These are phyloP conservation scores for Diuraphis noxia DNA, from an alignment of 1,140 invertebrate species.

Conservation along the genomic window DNA sequence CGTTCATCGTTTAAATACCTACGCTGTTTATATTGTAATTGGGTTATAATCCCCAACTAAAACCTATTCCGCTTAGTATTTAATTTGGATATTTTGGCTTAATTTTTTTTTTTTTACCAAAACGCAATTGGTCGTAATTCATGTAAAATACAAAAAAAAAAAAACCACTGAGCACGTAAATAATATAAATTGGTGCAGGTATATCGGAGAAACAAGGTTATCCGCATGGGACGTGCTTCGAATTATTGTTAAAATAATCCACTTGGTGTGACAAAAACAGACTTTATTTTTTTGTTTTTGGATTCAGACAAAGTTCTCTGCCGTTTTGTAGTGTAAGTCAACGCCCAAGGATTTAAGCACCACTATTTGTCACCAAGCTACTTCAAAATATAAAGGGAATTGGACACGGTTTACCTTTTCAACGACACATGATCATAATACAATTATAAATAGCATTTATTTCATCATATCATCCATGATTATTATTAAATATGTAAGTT, in stretches of 20 bases:
- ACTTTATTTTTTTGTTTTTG: conserved; percentile 17
- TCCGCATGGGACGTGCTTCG: conserved; percentile 42
- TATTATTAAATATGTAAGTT: too few relatives aligned
- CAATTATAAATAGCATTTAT: background rate
- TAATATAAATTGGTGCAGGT: conserved; percentile 52
- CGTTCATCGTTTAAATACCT: background rate
- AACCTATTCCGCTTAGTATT: background rate
- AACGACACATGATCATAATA: background rate
- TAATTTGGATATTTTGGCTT: background rate
- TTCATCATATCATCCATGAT: too few relatives aligned
- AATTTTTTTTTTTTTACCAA: background rate
- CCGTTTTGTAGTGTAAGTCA: conserved; percentile 10
- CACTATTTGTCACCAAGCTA: conserved; percentile 13
- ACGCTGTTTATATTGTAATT: conserved; percentile 23
- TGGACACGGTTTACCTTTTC: background rate
- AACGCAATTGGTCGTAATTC: background rate
- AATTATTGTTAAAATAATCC: conserved; percentile 51
- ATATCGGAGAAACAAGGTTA: conserved; percentile 38
- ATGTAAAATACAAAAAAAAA: conserved; percentile 16
- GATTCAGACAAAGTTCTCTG: conserved; percentile 16
- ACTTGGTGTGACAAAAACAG: conserved; percentile 50
- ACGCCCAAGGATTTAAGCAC: background rate
- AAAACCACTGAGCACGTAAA: conserved; percentile 18
- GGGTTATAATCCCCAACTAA: background rate
- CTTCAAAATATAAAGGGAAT: conserved; percentile 5